Evolutionary conservation across 1,140 invertebrate species (phyloP).

Genomic region (Trichomalopsis sarcophagae): DNA sequence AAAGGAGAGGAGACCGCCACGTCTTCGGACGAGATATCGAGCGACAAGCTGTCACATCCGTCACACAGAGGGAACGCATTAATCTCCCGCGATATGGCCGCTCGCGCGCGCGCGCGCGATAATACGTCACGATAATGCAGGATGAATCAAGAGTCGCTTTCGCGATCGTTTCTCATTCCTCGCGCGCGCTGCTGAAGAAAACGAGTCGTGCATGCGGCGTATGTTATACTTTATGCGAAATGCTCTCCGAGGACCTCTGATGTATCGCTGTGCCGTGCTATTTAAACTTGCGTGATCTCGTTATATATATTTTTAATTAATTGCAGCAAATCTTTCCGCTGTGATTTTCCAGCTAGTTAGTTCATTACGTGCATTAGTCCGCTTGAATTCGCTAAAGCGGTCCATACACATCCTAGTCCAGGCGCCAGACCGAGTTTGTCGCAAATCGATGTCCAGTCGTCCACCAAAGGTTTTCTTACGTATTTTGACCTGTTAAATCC

Average conservation of each 20-base stretch:
- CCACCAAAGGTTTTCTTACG: no score
- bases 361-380: no score
- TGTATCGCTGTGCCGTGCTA: not conserved
- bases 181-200: not conserved
- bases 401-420: no score
- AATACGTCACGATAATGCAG: slow-evolving; percentile 45
- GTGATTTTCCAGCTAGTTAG: no score
- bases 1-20: not conserved
- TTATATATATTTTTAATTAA: no score
- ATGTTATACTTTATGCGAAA: not conserved
- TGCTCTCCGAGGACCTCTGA: not conserved
- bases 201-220: not conserved
- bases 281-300: not conserved
- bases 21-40: slow-evolving; percentile 17
- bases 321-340: no score
- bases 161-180: slow-evolving; percentile 40
- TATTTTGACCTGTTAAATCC: no score
- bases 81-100: slow-evolving; percentile 45
- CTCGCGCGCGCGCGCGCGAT: slow-evolving; percentile 12
- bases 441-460: no score
- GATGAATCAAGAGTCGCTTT: slow-evolving; percentile 46
- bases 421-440: no score
- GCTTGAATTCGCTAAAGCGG: no score
- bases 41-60: slow-evolving; percentile 47
- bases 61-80: slow-evolving; percentile 46